Conservation (phyloP, 1,140 invertebrate genomes). For the Cyphomyrmex costatus region DNA sequence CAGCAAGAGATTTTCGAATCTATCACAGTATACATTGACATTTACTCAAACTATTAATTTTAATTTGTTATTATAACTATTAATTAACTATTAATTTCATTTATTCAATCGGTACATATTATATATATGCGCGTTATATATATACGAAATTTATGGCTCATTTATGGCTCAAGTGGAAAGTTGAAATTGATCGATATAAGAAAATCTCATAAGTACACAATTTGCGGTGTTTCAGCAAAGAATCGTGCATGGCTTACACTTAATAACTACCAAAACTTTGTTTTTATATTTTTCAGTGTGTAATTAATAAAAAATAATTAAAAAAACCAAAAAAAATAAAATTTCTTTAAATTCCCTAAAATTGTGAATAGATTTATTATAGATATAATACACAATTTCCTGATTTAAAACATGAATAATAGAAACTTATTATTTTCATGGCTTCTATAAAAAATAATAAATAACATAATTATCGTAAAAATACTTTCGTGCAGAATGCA, state of each 20-base stretch:
- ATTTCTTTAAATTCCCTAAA: no score
- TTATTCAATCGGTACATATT: no score
- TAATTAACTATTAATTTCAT: no score
- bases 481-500: neutral
- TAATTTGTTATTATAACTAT: no score
- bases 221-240: constrained; percentile 2
- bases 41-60: constrained; percentile 24
- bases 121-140: no score
- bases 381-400: neutral
- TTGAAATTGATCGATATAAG: constrained; percentile 71
- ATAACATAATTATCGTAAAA: neutral
- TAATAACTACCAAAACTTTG: neutral
- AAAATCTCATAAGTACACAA: constrained; percentile 75
- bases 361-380: no score
- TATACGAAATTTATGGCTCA: constrained; percentile 66
- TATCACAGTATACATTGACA: neutral
- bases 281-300: no score
- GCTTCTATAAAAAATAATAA: neutral
- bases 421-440: neutral
- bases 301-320: no score
- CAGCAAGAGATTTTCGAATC: neutral
- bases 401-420: neutral
- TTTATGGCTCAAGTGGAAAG: constrained; percentile 61
- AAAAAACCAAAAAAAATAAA: no score
- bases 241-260: neutral